Percentiles rank a stretch among this genome's conserved stretches.
These are phyloP conservation scores for Phylloscopus collybita DNA, from an alignment of 2,797 vertebrate genomes.

Conservation along the genomic window DNA sequence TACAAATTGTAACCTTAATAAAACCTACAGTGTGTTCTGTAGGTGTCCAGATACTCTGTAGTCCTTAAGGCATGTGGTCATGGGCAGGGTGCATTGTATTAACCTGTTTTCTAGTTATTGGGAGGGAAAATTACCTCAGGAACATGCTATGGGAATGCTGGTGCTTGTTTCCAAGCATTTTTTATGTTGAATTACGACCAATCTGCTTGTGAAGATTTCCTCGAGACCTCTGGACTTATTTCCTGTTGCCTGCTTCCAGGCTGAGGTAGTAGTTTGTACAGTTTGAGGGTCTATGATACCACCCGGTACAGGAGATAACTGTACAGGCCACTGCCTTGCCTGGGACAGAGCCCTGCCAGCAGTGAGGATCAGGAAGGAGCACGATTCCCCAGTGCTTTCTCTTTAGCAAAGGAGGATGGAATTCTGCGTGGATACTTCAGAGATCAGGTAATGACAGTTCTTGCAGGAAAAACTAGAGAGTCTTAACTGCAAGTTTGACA, in stretches of 20 bases:
- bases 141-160: neutral
- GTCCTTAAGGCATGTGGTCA: neutral
- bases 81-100: slow-evolving; percentile 5
- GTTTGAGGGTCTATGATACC: slow-evolving; percentile 99
- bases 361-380: neutral
- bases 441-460: slow-evolving; percentile 67
- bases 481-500: neutral
- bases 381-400: neutral
- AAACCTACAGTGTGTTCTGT: neutral
- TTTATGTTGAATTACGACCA: neutral
- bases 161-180: neutral
- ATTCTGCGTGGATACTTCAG: slow-evolving; percentile 23
- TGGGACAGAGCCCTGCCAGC: slow-evolving; percentile 83
- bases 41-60: neutral
- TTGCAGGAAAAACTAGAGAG: neutral
- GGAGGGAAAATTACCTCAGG: slow-evolving; percentile 9
- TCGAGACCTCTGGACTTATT: slow-evolving; percentile 27
- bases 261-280: slow-evolving; percentile 99
- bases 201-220: slow-evolving; percentile 62
- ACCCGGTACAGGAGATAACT: slow-evolving; percentile 99
- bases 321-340: slow-evolving; percentile 99
- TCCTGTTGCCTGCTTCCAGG: slow-evolving; percentile 85
- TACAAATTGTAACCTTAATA: neutral
- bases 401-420: slow-evolving; percentile 36
- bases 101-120: neutral